These are phyloP conservation scores for Neodiprion lecontei DNA, from an alignment of 1,140 invertebrate genomes.

Conservation along the genomic window DNA sequence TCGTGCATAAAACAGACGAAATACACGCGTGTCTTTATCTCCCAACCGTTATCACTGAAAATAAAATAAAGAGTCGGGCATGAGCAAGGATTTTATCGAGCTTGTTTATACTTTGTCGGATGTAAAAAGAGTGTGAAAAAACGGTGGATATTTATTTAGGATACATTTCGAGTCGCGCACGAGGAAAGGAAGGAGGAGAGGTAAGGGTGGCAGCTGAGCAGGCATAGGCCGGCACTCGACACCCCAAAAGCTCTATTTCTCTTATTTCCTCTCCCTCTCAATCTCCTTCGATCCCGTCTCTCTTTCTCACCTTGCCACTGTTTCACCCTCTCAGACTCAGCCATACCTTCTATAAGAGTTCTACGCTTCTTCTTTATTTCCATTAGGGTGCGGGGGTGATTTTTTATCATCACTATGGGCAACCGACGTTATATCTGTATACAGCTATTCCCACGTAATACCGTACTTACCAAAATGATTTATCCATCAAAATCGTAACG, in stretches of 20 bases:
- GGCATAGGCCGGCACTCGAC: constrained; percentile 27
- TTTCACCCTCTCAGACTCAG: constrained; percentile 26
- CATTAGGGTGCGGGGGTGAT: constrained; percentile 38
- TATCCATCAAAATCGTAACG: constrained; percentile 12
- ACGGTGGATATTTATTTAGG: constrained; percentile 44
- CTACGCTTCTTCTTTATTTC: constrained; percentile 41
- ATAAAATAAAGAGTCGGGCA: too few relatives aligned
- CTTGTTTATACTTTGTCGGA: constrained; percentile 25
- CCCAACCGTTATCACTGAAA: too few relatives aligned
- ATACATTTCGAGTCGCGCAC: constrained; percentile 28
- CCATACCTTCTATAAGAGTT: background rate
- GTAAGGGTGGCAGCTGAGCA: constrained; percentile 15
- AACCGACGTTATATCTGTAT: too few relatives aligned
- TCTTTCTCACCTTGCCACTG: constrained; percentile 8
- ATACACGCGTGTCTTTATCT: too few relatives aligned
- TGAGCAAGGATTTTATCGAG: background rate
- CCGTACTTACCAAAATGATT: constrained; percentile 13
- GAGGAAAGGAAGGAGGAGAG: background rate
- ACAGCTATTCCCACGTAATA: constrained; percentile 19
- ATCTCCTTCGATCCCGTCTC: background rate
- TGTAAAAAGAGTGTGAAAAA: constrained; percentile 30
- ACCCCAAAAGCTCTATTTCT: constrained; percentile 37
- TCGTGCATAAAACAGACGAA: too few relatives aligned
- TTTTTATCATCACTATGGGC: constrained; percentile 38
- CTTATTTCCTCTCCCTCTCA: constrained; percentile 11